Evolutionary conservation across 2,113 vertebrate species (phyloP).

Genomic region (Myrmophylax atrothorax): DNA sequence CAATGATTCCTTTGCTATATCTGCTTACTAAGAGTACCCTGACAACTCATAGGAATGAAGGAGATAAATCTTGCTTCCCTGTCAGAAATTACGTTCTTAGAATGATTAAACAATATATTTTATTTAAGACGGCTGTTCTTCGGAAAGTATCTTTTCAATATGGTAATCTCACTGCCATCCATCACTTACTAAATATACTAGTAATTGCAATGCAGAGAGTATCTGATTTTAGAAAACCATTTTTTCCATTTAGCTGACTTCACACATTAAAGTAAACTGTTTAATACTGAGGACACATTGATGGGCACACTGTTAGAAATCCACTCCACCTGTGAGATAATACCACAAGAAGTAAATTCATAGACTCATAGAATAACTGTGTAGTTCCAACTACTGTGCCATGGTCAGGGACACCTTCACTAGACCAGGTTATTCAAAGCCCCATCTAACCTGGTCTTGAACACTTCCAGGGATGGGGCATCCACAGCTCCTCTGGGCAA

Average conservation of each 20-base stretch:
- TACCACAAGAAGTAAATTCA: rapidly evolving
- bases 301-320: neutral
- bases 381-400: neutral
- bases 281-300: neutral
- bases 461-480: neutral
- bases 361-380: neutral
- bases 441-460: neutral
- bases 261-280: neutral
- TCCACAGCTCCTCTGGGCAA: neutral
- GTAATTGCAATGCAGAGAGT: neutral
- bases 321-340: neutral
- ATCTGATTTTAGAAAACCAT: neutral
- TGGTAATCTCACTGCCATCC: neutral
- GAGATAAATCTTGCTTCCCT: neutral
- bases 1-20: neutral
- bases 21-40: neutral
- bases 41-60: neutral
- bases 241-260: neutral
- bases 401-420: neutral
- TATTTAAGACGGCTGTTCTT: neutral
- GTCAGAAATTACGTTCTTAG: neutral
- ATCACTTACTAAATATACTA: neutral
- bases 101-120: neutral
- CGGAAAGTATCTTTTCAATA: neutral
- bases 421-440: neutral